Base-by-base conservation (phyloP, 2,797 vertebrate genomes). In the Bucorvus abyssinicus region DNA sequence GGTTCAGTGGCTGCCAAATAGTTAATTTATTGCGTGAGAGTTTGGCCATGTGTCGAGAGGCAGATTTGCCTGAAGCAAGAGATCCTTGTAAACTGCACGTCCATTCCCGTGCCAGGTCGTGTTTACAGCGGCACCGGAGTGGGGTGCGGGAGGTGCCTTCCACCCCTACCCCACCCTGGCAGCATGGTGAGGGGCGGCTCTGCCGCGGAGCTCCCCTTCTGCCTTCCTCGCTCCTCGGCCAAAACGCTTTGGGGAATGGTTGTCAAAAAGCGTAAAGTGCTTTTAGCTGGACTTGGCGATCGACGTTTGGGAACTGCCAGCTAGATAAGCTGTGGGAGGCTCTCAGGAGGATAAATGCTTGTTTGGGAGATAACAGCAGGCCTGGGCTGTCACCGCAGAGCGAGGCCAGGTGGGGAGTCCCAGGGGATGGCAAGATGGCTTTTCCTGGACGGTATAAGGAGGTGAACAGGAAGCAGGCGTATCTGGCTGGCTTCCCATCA, bases 11-110 rank as follows among this genome's bases (percentile, higher is more conserved):
- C 94, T 97, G 90, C 97, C 95, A 95, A 97, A 97, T 89, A 97
- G 96, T 97, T 97, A 96, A 97, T 97, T 97, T 97, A 96, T 97
- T 96, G 93, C 94, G 94, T 97, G 96, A 96, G 96, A 97, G 91
- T 96, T 97, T 97, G 95, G 94, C 96, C 80, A 64, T 97, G 93
- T 97, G 94, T 94, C 80, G 94, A 97, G 94, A 95, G 92, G 96
- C 92, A 94, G 87, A 96, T 94, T 96, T 95, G 96, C 97, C 96
- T 82, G 79, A 95, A 97, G 97, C 83, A 70, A 95, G 84, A 27
- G 77, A 95, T 97, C 92, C 96, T 82, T 97, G 92, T 96, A 84
- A 84, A 85, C 67, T 84, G 10, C 87, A 61, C 68, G 73, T 90
- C 88, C 86, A 60, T 70, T 85, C 50, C 86, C 3, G 53, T 95